Evolutionary conservation across 2,113 vertebrate species (phyloP).

Genomic region (Sardina pilchardus): DNA sequence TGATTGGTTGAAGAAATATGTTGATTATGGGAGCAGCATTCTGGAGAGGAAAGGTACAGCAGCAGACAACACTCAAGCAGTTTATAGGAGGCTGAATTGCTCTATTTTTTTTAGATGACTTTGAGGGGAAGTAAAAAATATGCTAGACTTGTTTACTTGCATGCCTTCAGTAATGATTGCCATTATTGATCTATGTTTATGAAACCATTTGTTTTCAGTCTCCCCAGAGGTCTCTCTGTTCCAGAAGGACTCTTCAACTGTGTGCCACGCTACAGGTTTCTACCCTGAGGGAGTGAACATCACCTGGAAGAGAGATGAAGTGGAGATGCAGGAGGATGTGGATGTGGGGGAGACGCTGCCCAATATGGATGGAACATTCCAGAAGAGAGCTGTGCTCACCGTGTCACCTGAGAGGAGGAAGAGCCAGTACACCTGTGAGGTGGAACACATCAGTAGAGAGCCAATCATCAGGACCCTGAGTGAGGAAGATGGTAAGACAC

Average conservation of each 20-base stretch:
- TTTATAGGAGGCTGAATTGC: too few species aligned
- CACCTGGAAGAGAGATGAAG: slow-evolving; percentile 40
- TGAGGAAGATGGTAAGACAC: background rate
- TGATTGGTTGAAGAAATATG: slow-evolving; percentile 50
- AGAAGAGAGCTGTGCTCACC: too few species aligned
- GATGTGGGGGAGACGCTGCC: slow-evolving; percentile 45
- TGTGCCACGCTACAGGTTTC: too few species aligned
- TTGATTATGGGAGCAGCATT: background rate
- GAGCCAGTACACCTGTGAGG: background rate
- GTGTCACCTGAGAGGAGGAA: slow-evolving; percentile 23
- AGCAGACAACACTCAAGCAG: background rate
- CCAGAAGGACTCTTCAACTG: slow-evolving; percentile 43
- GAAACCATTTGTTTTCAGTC: too few species aligned
- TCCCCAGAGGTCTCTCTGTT: slow-evolving; percentile 31
- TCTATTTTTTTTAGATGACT: too few species aligned
- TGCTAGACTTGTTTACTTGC: too few species aligned
- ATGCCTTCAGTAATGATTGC: too few species aligned
- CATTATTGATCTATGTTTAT: too few species aligned
- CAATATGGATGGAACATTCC: slow-evolving; percentile 59
- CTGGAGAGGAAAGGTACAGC: too few species aligned
- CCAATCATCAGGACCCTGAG: background rate
- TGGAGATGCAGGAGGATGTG: slow-evolving; percentile 49
- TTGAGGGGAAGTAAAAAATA: too few species aligned
- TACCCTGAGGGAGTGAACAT: slow-evolving; percentile 49
- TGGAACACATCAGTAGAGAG: background rate